These are phyloP conservation scores for Mesorhabditis spiculigera DNA, from an alignment of 2,888 invertebrate species.

Conservation along the genomic window DNA sequence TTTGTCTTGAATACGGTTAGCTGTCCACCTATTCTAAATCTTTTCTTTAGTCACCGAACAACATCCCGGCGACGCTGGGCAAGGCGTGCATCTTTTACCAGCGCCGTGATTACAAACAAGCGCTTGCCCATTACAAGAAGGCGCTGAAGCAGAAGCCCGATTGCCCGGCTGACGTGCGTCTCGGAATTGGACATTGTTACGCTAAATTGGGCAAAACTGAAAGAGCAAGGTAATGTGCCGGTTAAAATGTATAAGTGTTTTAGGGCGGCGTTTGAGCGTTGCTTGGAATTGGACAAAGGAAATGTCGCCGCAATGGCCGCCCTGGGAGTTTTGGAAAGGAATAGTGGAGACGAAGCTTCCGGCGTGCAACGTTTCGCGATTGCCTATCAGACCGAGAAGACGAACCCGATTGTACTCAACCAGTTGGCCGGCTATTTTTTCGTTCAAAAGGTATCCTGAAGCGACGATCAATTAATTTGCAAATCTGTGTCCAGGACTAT, in stretches of 20 bases:
- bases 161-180: conserved; percentile 89
- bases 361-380: conserved; percentile 11
- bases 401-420: conserved; percentile 97
- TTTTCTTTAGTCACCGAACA: conserved; percentile 69
- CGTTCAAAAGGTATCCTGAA: conserved; percentile 74
- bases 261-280: conserved; percentile 89
- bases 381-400: conserved; percentile 91
- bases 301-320: conserved; percentile 96
- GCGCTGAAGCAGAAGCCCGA: conserved; percentile 83
- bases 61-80: conserved; percentile 91
- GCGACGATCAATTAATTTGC: background rate
- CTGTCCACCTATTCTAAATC: background rate
- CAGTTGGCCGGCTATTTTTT: conserved; percentile 99
- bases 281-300: conserved; percentile 82
- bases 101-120: conserved; percentile 85
- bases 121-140: conserved; percentile 94
- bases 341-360: conserved; percentile 65
- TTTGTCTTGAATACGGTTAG: conserved; percentile 79
- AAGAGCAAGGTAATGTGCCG: conserved; percentile 74
- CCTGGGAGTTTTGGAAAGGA: conserved; percentile 86
- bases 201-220: conserved; percentile 90
- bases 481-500: conserved; percentile 71
- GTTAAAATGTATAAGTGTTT: conserved; percentile 9
- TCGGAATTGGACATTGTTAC: conserved; percentile 98
- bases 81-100: conserved; percentile 99